Conservation (phyloP, 2,888 invertebrate species). For the Cephus sareptanus region DNA sequence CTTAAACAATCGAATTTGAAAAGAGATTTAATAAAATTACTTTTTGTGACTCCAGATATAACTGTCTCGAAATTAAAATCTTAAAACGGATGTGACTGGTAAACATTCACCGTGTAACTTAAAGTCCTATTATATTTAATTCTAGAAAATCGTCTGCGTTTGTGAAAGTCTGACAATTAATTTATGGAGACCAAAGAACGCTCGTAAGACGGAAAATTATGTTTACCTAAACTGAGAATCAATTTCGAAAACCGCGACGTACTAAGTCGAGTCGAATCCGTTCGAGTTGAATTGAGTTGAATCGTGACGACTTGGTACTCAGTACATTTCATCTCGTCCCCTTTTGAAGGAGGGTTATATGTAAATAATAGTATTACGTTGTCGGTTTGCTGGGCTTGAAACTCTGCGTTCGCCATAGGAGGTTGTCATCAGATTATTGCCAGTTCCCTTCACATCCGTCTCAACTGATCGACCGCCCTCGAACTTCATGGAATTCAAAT, state of each 20-base stretch:
- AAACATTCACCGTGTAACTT: too few species aligned
- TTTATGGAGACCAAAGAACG: not conserved
- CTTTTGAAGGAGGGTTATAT: constrained; percentile 31
- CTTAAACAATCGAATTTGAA: too few species aligned
- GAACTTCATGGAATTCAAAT: constrained; percentile 46
- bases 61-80: too few species aligned
- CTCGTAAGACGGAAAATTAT: constrained; percentile 47
- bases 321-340: constrained; percentile 6
- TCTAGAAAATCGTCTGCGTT: too few species aligned
- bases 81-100: too few species aligned
- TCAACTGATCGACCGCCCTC: constrained; percentile 6
- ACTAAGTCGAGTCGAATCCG: not conserved
- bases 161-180: too few species aligned
- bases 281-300: not conserved
- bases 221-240: constrained; percentile 53
- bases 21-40: too few species aligned
- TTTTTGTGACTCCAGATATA: too few species aligned
- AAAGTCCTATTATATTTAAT: too few species aligned
- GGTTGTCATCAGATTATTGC: constrained; percentile 48
- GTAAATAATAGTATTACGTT: constrained; percentile 61
- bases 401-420: constrained; percentile 38
- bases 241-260: constrained; percentile 36
- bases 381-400: constrained; percentile 41
- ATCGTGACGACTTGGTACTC: not conserved
- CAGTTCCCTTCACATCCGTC: constrained; percentile 36